Conservation (phyloP, 2,888 invertebrate genomes). For the Lithophane ornitopus region DNA sequence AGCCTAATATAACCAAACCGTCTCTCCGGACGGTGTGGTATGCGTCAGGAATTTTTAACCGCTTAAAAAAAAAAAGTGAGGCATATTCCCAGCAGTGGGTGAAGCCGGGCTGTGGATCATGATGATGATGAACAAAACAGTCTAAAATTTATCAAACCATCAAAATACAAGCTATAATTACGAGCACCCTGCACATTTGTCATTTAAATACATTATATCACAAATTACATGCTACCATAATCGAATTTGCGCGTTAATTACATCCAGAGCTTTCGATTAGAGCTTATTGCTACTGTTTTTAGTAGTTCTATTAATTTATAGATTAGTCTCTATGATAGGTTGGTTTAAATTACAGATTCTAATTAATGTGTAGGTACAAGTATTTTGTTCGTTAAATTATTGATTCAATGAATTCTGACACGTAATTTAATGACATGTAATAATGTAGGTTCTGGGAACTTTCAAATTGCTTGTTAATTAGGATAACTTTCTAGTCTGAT, state of each 20-base stretch:
- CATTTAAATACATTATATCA: constrained; percentile 23
- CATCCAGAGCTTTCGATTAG: constrained; percentile 31
- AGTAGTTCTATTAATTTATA: constrained; percentile 40
- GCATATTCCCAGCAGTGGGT: too few species aligned
- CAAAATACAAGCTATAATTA: background rate
- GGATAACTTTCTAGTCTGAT: background rate
- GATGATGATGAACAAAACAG: too few species aligned
- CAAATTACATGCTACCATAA: constrained; percentile 30
- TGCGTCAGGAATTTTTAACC: too few species aligned
- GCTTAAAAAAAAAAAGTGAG: too few species aligned
- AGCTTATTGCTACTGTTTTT: constrained; percentile 35
- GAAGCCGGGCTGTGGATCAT: too few species aligned
- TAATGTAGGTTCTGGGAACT: background rate
- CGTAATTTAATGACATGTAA: background rate
- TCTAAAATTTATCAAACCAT: background rate
- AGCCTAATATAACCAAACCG: too few species aligned
- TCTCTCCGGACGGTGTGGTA: too few species aligned
- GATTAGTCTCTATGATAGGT: background rate
- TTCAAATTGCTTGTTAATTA: constrained; percentile 3
- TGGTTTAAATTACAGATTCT: constrained; percentile 29
- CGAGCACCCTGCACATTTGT: constrained; percentile 7
- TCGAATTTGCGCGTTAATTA: constrained; percentile 48
- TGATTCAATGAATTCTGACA: background rate
- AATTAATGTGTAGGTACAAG: constrained; percentile 33
- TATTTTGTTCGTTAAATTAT: constrained; percentile 5